phyloP scores from a whole-genome alignment of 1,140 invertebrate species.

The Drosophila micromelanica region DNA sequence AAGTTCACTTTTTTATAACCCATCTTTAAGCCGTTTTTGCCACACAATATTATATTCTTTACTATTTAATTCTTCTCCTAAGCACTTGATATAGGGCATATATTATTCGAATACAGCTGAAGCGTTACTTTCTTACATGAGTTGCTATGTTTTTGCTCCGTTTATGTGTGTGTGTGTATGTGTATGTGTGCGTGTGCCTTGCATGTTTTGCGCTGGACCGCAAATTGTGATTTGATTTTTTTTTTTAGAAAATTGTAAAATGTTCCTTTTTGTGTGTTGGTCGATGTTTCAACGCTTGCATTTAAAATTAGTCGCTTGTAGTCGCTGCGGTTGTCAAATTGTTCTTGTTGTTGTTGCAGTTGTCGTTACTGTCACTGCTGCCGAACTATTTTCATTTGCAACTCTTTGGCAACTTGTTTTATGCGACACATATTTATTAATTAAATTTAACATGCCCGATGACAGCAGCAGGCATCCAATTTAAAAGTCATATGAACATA shows the following conservation, averaged over 20 bases:
- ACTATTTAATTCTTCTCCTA: too few relatives aligned
- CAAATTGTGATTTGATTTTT: constrained; percentile 76
- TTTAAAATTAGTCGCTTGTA: constrained; percentile 78
- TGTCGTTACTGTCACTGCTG: constrained; percentile 34
- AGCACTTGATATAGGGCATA: constrained; percentile 10
- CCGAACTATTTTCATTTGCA: constrained; percentile 49
- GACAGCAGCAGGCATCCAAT: constrained; percentile 30
- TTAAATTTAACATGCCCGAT: constrained; percentile 52
- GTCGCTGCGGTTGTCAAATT: constrained; percentile 65
- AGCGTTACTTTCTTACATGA: constrained; percentile 9
- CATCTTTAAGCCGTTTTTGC: too few relatives aligned
- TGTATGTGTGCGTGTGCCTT: constrained; percentile 36
- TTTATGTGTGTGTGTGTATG: constrained; percentile 14
- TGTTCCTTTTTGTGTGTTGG: constrained; percentile 53
- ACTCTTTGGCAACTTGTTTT: constrained; percentile 57
- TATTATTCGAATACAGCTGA: not conserved
- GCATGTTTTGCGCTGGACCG: constrained; percentile 57
- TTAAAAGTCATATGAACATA: constrained; percentile 38
- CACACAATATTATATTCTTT: too few relatives aligned
- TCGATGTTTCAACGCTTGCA: constrained; percentile 50
- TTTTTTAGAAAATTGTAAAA: constrained; percentile 52
- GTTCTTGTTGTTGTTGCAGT: constrained; percentile 35
- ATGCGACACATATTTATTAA: constrained; percentile 50
- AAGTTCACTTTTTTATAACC: too few relatives aligned
- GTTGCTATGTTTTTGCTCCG: constrained; percentile 31